Conservation (phyloP, 2,888 invertebrate genomes). For the Acholoe squamosa region DNA sequence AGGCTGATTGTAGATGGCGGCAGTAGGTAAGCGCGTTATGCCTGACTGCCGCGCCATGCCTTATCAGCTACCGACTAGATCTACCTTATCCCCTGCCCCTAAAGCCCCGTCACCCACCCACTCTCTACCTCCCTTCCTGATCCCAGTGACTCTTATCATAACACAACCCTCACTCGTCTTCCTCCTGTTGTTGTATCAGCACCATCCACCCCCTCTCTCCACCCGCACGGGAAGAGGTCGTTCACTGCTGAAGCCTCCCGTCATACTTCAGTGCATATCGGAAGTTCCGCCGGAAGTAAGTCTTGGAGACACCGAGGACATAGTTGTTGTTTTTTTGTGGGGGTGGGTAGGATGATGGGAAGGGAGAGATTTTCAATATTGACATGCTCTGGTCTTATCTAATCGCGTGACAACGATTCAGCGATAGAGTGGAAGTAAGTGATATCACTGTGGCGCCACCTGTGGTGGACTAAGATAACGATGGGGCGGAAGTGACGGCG, state of each 20-base stretch:
- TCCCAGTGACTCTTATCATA: no score
- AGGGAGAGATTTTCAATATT: background rate
- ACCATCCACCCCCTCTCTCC: background rate
- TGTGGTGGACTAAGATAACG: background rate
- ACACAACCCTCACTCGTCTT: background rate
- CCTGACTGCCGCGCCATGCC: no score
- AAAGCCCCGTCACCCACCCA: no score
- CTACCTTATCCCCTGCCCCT: no score
- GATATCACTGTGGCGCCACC: conserved; percentile 44
- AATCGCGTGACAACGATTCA: background rate
- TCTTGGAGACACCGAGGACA: background rate
- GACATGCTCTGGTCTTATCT: conserved; percentile 25
- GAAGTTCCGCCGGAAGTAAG: background rate
- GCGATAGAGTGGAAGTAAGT: conserved; percentile 5
- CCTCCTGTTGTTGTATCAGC: background rate
- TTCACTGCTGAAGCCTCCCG: background rate
- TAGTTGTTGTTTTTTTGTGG: background rate
- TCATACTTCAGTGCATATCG: conserved; percentile 7
- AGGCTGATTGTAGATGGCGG: no score
- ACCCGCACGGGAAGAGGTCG: no score
- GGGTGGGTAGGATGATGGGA: background rate
- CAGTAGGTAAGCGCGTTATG: no score
- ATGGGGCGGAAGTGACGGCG: background rate
- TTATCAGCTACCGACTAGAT: no score
- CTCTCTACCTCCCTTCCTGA: no score